Base-by-base conservation (phyloP, 1,140 invertebrate genomes). In the Bombus huntii region DNA sequence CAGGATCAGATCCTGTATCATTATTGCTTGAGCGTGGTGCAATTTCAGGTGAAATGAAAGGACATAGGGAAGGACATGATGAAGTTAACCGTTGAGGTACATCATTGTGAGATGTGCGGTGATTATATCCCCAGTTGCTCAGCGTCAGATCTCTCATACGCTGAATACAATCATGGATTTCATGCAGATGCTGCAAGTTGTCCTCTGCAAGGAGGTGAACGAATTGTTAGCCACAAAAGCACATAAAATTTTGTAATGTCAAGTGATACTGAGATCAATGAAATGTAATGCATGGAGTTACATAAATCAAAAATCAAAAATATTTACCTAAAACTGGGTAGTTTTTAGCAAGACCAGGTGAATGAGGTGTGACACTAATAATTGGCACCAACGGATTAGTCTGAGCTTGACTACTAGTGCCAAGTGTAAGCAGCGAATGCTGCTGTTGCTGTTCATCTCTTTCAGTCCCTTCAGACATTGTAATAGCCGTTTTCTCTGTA, bases 301-400 rank as follows among this genome's bases (percentile, higher is more conserved):
- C 42, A 44, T 22, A 9, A 25, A 71, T 85, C 1, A 85, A 77
- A 9, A 85, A 68, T 68, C 10, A 81, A 85, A 66, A 15, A 70
- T 44, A 71, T 62, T 95, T 94, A 96, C 96, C 96, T 66, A 97
- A 93, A 57, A 97, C 95, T n/a, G 96, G 96, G 93, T 97, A 97
- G 87, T 96, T 95, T 86, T 96, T 96, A 68, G 95, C 95, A 71
- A 94, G 86, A 82, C 95, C 95, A 42, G 97, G 97, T 78, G 97
- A 98, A 93, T 98, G 97, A 8, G 97, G 97, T 53, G 98, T 98
- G 71, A 98, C 97, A 94, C 97, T 98, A 91, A 98, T 98, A 75
- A 96, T 98, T 85, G 98, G 98, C 90, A 98, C 97, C 66, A 96
- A 92, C 59, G 96, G 96, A 93, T 95, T 94, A 91, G 92, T 82